Evolutionary conservation across 2,888 invertebrate species (phyloP).

Genomic region (Lasioglossum calceatum): DNA sequence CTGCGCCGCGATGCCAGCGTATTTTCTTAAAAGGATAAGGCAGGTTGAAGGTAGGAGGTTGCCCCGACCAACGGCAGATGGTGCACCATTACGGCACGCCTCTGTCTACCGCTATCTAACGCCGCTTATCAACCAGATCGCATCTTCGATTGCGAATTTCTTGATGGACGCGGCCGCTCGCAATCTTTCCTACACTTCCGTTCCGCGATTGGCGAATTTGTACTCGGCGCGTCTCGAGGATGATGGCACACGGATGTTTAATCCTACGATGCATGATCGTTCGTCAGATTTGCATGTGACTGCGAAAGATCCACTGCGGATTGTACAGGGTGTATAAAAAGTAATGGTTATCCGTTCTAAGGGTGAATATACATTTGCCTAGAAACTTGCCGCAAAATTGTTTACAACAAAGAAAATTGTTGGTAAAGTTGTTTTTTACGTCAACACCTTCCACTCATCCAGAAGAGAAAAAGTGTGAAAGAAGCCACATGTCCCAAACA

Average conservation of each 20-base stretch:
- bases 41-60: constrained; percentile 55
- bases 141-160: not conserved
- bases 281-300: not conserved
- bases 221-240: not conserved
- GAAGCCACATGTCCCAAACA: too few relatives aligned
- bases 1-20: constrained; percentile 14
- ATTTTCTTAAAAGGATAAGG: constrained; percentile 70
- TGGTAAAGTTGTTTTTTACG: too few relatives aligned
- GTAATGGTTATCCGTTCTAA: too few relatives aligned
- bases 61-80: constrained; percentile 69
- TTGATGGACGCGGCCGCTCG: not conserved
- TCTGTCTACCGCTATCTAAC: not conserved
- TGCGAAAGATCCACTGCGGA: too few relatives aligned
- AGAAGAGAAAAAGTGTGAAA: too few relatives aligned
- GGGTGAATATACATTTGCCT: too few relatives aligned
- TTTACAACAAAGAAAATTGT: too few relatives aligned
- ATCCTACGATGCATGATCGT: not conserved
- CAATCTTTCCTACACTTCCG: not conserved
- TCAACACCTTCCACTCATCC: too few relatives aligned
- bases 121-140: constrained; percentile 28
- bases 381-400: too few relatives aligned
- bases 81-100: constrained; percentile 70
- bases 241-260: not conserved
- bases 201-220: not conserved
- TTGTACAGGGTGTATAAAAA: too few relatives aligned